Conservation (phyloP, 2,797 vertebrate species). For the Glyptemys insculpta region DNA sequence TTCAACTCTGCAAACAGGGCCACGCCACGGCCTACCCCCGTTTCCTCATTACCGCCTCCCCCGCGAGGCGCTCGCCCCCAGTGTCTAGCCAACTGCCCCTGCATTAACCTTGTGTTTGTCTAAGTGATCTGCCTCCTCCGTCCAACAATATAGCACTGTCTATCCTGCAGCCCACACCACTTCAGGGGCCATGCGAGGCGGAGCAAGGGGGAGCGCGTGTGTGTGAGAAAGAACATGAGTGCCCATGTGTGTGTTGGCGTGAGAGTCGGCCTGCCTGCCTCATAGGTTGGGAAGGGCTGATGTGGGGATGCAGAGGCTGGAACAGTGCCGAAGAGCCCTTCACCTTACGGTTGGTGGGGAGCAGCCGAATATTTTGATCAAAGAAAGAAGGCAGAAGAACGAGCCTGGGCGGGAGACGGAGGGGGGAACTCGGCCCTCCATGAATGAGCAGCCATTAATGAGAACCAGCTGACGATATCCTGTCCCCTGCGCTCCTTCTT, state of each 20-base stretch:
- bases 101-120: constrained; percentile 31
- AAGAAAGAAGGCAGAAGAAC: neutral
- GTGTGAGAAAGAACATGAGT: neutral
- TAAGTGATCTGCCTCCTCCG: constrained; percentile 4
- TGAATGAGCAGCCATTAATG: constrained; percentile 61
- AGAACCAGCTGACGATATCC: constrained; percentile 63
- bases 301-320: fast-evolving
- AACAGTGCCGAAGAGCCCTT: neutral
- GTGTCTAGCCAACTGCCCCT: constrained; percentile 1
- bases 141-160: constrained; percentile 8
- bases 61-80: neutral
- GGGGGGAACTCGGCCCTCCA: fast-evolving
- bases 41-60: neutral
- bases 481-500: neutral
- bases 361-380: neutral
- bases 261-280: fast-evolving
- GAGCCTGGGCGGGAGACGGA: neutral
- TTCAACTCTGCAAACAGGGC: neutral
- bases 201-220: neutral
- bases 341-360: neutral
- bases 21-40: neutral
- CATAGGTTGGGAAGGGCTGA: neutral
- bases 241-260: neutral
- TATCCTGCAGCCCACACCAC: neutral
- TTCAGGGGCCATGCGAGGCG: neutral